Percentiles rank a stretch among this genome's conserved stretches.
These are phyloP conservation scores for Connochaetes taurinus DNA, from an alignment of 2,113 vertebrate species.

Conservation along the genomic window DNA sequence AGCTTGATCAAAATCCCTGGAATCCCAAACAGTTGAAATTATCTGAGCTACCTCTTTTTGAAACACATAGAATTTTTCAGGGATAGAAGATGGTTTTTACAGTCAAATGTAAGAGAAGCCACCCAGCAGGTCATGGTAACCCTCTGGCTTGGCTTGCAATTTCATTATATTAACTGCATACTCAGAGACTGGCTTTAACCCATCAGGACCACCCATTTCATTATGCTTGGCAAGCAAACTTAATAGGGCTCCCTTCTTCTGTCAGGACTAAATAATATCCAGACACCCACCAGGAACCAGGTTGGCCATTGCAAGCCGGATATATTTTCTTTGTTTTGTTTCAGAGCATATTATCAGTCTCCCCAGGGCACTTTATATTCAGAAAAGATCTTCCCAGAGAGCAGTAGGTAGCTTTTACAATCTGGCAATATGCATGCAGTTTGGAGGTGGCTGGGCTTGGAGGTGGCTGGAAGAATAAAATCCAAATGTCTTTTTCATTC, in stretches of 20 bases:
- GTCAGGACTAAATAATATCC: conserved; percentile 38
- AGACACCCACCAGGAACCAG: neutral
- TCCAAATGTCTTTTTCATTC: neutral
- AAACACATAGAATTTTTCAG: neutral
- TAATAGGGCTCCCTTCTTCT: neutral
- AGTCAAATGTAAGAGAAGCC: neutral
- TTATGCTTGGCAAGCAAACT: neutral
- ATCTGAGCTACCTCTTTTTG: neutral
- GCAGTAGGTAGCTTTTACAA: neutral
- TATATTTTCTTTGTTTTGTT: conserved; percentile 30
- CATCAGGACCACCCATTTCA: neutral
- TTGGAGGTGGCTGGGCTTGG: neutral
- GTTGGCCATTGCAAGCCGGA: conserved; percentile 7
- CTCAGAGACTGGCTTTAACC: neutral
- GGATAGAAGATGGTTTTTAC: neutral
- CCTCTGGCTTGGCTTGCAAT: neutral
- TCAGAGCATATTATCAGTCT: neutral
- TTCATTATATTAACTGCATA: neutral
- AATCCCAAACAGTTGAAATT: neutral
- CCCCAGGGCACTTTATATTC: neutral
- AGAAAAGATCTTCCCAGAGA: neutral
- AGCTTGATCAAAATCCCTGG: neutral
- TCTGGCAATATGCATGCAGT: neutral
- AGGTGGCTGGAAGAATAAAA: neutral
- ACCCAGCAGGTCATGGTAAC: neutral